A percentile compares a stretch with the other conserved stretches of the same genome.
Conservation (phyloP, 2,888 invertebrate genomes). For the Latheticus oryzae region DNA sequence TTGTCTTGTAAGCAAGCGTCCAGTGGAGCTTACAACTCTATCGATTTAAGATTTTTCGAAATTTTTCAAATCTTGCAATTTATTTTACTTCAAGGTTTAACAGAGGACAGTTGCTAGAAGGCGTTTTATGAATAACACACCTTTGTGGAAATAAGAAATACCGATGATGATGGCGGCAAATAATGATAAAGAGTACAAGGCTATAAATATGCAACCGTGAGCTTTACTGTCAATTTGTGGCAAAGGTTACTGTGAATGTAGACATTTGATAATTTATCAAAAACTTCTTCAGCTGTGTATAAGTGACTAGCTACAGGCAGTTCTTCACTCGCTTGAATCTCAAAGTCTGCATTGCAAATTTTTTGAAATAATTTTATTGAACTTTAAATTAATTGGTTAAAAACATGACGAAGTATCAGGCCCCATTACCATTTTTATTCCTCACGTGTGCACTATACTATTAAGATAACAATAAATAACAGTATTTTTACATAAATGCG, state of each 20-base stretch:
- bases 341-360: background rate
- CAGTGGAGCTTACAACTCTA: too few species aligned
- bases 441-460: slow-evolving; percentile 38
- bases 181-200: slow-evolving; percentile 22
- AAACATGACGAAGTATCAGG: background rate
- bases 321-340: background rate
- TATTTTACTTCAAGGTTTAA: too few species aligned
- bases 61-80: too few species aligned
- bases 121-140: too few species aligned
- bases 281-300: slow-evolving; percentile 22
- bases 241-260: slow-evolving; percentile 26
- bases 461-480: slow-evolving; percentile 46
- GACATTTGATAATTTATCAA: slow-evolving; percentile 22
- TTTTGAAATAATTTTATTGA: background rate
- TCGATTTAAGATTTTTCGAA: too few species aligned
- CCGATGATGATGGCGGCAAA: slow-evolving; percentile 23
- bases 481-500: slow-evolving; percentile 43
- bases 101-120: too few species aligned
- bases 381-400: background rate
- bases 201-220: slow-evolving; percentile 27
- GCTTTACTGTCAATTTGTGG: slow-evolving; percentile 26
- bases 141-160: slow-evolving; percentile 18
- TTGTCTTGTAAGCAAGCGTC: too few species aligned
- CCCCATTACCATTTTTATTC: slow-evolving; percentile 39
- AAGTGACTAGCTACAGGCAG: too few species aligned